Evolutionary conservation across 2,888 invertebrate species (phyloP).

Genomic region (Pterostichus madidus): DNA sequence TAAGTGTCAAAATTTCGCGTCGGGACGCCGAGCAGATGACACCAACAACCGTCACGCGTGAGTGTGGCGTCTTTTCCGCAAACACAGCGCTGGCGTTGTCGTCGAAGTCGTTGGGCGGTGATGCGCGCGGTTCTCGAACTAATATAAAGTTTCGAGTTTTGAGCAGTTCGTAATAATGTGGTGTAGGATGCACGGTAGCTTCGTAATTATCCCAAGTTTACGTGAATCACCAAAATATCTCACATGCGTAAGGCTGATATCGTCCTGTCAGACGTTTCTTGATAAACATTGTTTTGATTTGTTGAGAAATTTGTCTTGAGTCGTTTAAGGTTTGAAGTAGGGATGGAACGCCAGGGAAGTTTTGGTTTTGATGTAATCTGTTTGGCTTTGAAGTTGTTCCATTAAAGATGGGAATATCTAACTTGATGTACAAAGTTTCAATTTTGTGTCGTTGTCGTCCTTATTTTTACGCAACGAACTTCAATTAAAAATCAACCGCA

Average conservation of each 20-base stretch:
- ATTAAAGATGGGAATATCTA: too few relatives aligned
- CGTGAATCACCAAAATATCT: conserved; percentile 17
- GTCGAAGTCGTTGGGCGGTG: conserved; percentile 9
- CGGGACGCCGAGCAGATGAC: too few relatives aligned
- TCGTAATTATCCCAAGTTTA: conserved; percentile 52
- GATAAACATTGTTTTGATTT: conserved; percentile 26
- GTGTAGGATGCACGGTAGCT: conserved; percentile 30
- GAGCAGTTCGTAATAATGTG: conserved; percentile 63
- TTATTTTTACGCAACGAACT: too few relatives aligned
- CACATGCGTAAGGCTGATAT: conserved; percentile 9
- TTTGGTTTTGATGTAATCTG: not conserved
- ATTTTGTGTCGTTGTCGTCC: too few relatives aligned
- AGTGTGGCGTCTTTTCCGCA: not conserved
- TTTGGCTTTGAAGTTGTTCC: not conserved
- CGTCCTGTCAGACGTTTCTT: not conserved
- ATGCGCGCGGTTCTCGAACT: conserved; percentile 47
- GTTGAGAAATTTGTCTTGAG: conserved; percentile 10
- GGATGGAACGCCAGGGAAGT: not conserved
- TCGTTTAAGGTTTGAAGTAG: not conserved
- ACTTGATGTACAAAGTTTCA: too few relatives aligned
- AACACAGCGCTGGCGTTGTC: not conserved
- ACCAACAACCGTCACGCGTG: not conserved
- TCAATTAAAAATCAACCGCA: too few relatives aligned
- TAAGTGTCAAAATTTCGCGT: too few relatives aligned
- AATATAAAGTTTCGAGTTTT: conserved; percentile 64